Base-by-base conservation (phyloP, 2,888 invertebrate genomes). In the Mycalesis mineus region DNA sequence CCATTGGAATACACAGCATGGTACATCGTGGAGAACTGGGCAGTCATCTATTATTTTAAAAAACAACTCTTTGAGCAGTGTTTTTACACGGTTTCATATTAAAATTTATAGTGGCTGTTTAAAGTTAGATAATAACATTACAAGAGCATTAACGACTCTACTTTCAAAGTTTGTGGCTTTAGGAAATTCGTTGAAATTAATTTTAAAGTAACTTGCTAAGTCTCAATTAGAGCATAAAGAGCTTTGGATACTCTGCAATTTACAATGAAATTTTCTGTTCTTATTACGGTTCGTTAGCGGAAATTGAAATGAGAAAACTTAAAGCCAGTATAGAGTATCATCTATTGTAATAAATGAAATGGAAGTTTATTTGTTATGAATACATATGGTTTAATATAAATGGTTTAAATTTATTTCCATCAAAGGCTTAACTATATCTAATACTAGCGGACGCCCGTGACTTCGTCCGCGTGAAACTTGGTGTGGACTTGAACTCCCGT, bases 211-310 rank as follows among this genome's bases (percentile, higher is more conserved):
- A 45, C 50, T 55, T 60, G 44, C 56, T 60, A 65, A 54, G 61
- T 58, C 64, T 60, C 63, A 65, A 60, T 65, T 65, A 63, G 57
- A 58, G 58, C 57, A 61, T 63, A 63, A 65, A 65, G 57, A 57
- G 50, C 58, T 52, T 42, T 55, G 60, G 58, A 61, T 61, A 58
- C 55, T 55, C 48, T 53, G 58, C 54, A 64, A 62, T 64, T 64
- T 60, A 60, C 60, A 63, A 58, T 51, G 29, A 59, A 66, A 67
- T 57, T 67, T 65, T 64, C 48, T 55, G 42, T 39, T 31, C 45
- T 59, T 61, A 60, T 62, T 60, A 62, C 54, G 57, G 52, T 60
- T 60, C 55, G 57, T 60, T 55, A 55, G 47, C 17, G 29, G n/a
- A 50, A 58, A 59, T 47, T 58, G 37, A 54, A 57, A 58, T 41